phyloP scores from a whole-genome alignment of 2,797 vertebrate species.

The Crocidura indochinensis region DNA sequence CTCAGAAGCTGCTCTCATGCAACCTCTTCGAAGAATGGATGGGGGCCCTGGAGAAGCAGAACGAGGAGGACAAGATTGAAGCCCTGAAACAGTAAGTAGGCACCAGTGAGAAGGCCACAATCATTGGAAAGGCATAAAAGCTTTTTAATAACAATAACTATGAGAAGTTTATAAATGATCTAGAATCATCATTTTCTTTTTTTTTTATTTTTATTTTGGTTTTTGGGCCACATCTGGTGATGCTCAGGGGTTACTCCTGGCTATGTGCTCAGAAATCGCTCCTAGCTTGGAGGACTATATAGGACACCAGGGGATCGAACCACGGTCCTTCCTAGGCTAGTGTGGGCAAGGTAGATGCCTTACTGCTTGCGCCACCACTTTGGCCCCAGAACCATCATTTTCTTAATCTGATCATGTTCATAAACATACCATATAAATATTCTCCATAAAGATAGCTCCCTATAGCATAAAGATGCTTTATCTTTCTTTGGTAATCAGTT shows the following conservation, averaged over 20 bases:
- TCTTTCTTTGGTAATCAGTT: constrained; percentile 1
- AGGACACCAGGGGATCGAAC: no score
- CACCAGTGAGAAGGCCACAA: not conserved
- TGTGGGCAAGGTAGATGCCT: no score
- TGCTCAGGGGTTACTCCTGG: no score
- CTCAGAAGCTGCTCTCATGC: constrained; percentile 93
- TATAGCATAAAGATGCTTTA: not conserved
- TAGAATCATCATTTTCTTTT: not conserved
- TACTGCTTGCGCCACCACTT: no score
- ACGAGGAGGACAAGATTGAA: constrained; percentile 88
- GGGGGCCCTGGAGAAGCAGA: constrained; percentile 91
- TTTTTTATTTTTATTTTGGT: no score
- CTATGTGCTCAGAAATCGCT: no score
- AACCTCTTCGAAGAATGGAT: constrained; percentile 95
- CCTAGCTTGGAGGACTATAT: no score
- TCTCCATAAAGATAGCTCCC: constrained; percentile 23
- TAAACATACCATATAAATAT: not conserved
- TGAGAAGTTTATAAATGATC: not conserved
- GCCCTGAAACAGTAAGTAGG: constrained; percentile 93
- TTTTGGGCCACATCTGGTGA: no score
- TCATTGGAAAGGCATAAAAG: no score
- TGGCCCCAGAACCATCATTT: not conserved
- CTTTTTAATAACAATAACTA: not conserved
- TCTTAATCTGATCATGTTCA: not conserved
- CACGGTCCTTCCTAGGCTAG: no score